These are phyloP conservation scores for Zygothrica quintamaculata DNA, from an alignment of 2,888 invertebrate genomes.

Conservation along the genomic window DNA sequence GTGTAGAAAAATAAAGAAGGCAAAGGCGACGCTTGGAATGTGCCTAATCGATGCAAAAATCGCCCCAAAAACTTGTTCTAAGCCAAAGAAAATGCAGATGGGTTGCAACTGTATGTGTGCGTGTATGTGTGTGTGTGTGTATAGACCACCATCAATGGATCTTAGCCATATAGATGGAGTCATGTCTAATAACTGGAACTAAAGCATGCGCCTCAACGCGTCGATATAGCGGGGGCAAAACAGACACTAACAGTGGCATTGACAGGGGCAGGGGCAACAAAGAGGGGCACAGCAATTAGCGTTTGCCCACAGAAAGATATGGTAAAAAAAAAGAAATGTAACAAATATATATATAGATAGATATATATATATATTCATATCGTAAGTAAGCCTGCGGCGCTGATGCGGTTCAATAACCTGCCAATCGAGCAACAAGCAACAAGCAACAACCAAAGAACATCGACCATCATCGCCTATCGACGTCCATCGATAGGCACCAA, in stretches of 20 bases:
- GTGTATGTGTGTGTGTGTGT: not conserved
- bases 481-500: conserved; percentile 12
- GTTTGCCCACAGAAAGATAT: conserved; percentile 54
- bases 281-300: conserved; percentile 58
- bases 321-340: conserved; percentile 31
- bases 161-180: conserved; percentile 33
- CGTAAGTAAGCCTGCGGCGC: conserved; percentile 25
- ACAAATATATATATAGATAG: conserved; percentile 6
- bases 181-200: conserved; percentile 78
- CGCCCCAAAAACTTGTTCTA: conserved; percentile 71
- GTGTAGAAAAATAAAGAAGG: too few species aligned
- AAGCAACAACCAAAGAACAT: too few species aligned
- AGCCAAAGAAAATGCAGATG: conserved; percentile 37
- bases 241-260: not conserved
- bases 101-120: too few species aligned
- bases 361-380: not conserved
- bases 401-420: conserved; percentile 69
- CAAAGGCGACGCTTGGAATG: conserved; percentile 73
- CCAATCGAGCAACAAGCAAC: conserved; percentile 49
- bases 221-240: too few species aligned
- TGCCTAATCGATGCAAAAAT: conserved; percentile 78
- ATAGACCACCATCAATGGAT: conserved; percentile 64
- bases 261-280: not conserved
- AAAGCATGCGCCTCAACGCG: too few species aligned
- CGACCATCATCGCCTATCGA: conserved; percentile 41